Percentiles rank a stretch among this genome's conserved stretches.
phyloP scores from a whole-genome alignment of 2,888 invertebrate species.

The Dione juno region DNA sequence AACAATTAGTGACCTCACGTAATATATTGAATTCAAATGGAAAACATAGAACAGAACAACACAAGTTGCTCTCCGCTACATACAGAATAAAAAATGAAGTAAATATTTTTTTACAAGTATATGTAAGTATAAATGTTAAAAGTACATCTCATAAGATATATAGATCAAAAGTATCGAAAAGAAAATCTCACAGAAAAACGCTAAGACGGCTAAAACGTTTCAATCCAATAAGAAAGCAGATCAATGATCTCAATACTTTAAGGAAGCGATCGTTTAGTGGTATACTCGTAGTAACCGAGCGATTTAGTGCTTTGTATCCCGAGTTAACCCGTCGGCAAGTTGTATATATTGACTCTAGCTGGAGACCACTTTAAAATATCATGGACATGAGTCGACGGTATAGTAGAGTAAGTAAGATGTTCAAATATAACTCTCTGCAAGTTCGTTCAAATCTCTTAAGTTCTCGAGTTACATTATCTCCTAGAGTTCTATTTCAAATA shows the following conservation, averaged over 20 bases:
- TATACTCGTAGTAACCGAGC: constrained; percentile 1
- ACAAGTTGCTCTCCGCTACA: too few relatives aligned
- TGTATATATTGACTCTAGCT: not conserved
- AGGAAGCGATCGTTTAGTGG: constrained; percentile 1
- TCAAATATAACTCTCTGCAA: too few relatives aligned
- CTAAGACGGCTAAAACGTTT: not conserved
- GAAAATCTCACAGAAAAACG: not conserved
- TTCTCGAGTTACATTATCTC: too few relatives aligned
- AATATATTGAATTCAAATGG: too few relatives aligned
- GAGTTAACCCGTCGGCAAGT: not conserved
- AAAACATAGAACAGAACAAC: too few relatives aligned
- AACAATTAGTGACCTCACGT: too few relatives aligned
- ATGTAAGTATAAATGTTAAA: not conserved
- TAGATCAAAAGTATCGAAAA: not conserved
- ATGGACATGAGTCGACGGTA: not conserved
- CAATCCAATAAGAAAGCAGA: constrained; percentile 19
- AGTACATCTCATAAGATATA: not conserved
- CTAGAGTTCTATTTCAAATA: too few relatives aligned
- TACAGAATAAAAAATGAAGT: too few relatives aligned
- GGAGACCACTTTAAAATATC: not conserved
- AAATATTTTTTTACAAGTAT: too few relatives aligned
- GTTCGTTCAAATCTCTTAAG: too few relatives aligned
- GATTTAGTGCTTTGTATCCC: not conserved
- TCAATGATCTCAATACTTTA: constrained; percentile 13
- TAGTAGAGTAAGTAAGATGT: not conserved